phyloP scores from a whole-genome alignment of 2,797 vertebrate genomes.

The Peromyscus attwateri region DNA sequence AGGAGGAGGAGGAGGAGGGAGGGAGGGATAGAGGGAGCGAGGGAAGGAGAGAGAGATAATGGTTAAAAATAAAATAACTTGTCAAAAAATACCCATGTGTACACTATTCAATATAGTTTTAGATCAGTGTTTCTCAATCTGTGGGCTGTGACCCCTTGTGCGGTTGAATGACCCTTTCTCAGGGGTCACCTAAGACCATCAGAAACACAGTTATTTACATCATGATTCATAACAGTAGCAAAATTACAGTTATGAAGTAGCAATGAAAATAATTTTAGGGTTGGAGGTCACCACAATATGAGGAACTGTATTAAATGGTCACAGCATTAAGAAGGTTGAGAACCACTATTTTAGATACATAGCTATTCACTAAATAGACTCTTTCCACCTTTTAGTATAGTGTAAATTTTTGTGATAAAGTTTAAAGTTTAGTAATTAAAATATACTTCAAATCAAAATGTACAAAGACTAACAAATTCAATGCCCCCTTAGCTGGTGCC shows the following conservation, averaged over 20 bases:
- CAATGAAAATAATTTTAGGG: neutral
- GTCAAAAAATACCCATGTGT: neutral
- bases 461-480: constrained; percentile 23
- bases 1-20: no score
- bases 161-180: neutral
- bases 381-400: constrained; percentile 18
- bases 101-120: neutral
- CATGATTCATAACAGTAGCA: neutral
- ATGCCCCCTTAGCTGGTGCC: neutral
- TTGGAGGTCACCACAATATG: neutral
- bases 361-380: neutral
- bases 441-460: constrained; percentile 31
- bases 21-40: neutral
- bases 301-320: neutral
- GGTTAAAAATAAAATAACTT: neutral
- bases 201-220: neutral
- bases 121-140: neutral
- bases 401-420: neutral
- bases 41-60: neutral
- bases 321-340: neutral
- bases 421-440: constrained; percentile 41
- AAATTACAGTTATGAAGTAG: neutral
- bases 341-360: neutral
- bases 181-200: neutral
- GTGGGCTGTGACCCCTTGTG: neutral